These are phyloP conservation scores for Helarctos malayanus DNA, from an alignment of 2,797 vertebrate genomes.

Conservation along the genomic window DNA sequence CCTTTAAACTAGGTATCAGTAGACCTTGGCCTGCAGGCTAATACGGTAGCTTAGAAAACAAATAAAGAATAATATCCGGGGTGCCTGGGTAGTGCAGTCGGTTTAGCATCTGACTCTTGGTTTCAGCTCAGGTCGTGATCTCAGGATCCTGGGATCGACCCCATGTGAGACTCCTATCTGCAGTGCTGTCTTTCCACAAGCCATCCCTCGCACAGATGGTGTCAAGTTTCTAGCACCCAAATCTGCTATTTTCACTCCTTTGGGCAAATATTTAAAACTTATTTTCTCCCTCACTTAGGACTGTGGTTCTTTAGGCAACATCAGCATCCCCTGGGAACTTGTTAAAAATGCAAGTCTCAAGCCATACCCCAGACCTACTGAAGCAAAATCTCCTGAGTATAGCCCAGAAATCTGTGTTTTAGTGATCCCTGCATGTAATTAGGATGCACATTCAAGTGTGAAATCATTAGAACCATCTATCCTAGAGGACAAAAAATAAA, in stretches of 20 bases:
- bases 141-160: neutral
- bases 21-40: neutral
- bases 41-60: neutral
- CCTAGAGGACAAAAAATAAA: neutral
- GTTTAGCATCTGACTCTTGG: neutral
- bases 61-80: neutral
- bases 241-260: neutral
- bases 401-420: neutral
- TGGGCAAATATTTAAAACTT: neutral
- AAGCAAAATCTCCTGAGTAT: neutral
- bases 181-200: neutral
- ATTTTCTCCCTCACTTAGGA: neutral
- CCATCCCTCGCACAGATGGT: neutral
- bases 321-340: neutral
- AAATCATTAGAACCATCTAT: neutral
- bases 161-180: neutral
- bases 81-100: neutral
- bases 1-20: neutral
- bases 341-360: neutral
- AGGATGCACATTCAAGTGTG: neutral
- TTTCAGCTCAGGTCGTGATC: neutral
- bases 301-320: neutral
- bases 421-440: neutral
- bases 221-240: neutral
- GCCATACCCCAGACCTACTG: accelerated